Percentiles rank a stretch among this genome's conserved stretches.
These are phyloP conservation scores for Tiphia femorata DNA, from an alignment of 2,888 invertebrate genomes.

Conservation along the genomic window DNA sequence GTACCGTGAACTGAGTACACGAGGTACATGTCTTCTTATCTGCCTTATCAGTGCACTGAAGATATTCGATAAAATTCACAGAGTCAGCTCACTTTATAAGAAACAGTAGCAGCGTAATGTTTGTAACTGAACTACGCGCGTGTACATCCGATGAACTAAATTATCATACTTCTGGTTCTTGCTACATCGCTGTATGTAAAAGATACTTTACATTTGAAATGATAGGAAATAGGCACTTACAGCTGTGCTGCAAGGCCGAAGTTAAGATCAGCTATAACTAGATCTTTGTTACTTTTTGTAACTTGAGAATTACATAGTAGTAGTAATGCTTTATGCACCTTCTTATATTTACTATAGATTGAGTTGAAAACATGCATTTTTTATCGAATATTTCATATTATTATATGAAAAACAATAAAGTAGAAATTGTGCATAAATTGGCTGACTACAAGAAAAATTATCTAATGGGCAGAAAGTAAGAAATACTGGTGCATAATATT, in stretches of 20 bases:
- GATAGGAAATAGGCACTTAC: constrained; percentile 60
- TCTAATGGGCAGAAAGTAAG: too few relatives aligned
- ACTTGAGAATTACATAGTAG: neutral
- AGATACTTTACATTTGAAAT: constrained; percentile 59
- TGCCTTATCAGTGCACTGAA: constrained; percentile 57
- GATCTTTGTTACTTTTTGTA: constrained; percentile 15
- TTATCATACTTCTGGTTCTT: constrained; percentile 40
- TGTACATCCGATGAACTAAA: constrained; percentile 23
- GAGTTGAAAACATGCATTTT: neutral
- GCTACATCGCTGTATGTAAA: constrained; percentile 33
- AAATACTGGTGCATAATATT: too few relatives aligned
- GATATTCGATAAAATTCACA: constrained; percentile 30
- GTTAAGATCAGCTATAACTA: constrained; percentile 28
- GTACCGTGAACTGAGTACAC: constrained; percentile 31
- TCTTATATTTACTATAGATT: neutral
- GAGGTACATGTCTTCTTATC: constrained; percentile 48
- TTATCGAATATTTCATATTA: neutral
- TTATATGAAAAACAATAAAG: neutral
- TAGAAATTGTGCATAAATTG: neutral
- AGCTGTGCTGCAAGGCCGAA: constrained; percentile 42
- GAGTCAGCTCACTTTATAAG: constrained; percentile 13
- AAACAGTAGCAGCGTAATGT: constrained; percentile 11
- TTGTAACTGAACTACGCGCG: neutral
- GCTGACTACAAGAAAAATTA: too few relatives aligned
- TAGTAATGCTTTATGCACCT: neutral